Evolutionary conservation across 1,140 invertebrate genomes (phyloP).

Genomic region (Magallana gigas): DNA sequence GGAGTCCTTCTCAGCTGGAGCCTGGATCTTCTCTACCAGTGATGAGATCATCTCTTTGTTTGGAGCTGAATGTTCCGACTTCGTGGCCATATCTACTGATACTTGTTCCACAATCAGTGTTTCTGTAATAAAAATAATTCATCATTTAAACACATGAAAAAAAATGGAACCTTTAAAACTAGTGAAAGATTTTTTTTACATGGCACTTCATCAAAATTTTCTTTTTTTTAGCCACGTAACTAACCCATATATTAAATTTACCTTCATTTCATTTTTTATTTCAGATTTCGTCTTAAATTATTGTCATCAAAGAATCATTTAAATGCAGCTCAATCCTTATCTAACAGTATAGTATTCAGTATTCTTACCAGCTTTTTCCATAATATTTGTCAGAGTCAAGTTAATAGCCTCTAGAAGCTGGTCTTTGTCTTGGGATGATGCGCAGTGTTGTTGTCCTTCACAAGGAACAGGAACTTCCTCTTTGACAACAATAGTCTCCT

Average conservation of each 20-base stretch:
- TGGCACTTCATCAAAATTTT: too few species aligned
- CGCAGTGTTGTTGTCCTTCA: neutral
- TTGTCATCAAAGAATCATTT: too few species aligned
- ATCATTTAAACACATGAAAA: neutral
- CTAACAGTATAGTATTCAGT: too few species aligned
- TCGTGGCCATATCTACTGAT: constrained; percentile 4
- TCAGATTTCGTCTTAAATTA: too few species aligned
- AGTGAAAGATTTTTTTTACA: neutral
- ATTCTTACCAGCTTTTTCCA: constrained; percentile 14
- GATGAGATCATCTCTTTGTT: constrained; percentile 1
- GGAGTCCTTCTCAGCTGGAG: constrained; percentile 48
- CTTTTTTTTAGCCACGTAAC: too few species aligned
- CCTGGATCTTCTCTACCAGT: constrained; percentile 4
- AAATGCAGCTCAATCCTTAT: too few species aligned
- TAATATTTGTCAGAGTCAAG: constrained; percentile 6
- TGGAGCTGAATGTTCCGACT: neutral
- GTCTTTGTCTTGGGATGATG: neutral
- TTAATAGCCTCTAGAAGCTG: neutral
- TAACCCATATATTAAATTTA: too few species aligned
- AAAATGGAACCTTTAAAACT: neutral
- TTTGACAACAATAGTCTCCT: neutral
- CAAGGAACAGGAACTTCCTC: neutral
- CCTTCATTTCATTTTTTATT: too few species aligned
- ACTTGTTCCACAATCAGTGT: constrained; percentile 1
- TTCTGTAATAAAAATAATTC: neutral